A percentile compares a stretch with the other conserved stretches of the same genome.
Conservation (phyloP, 2,797 vertebrate species). For the Epinephelus awoara region DNA sequence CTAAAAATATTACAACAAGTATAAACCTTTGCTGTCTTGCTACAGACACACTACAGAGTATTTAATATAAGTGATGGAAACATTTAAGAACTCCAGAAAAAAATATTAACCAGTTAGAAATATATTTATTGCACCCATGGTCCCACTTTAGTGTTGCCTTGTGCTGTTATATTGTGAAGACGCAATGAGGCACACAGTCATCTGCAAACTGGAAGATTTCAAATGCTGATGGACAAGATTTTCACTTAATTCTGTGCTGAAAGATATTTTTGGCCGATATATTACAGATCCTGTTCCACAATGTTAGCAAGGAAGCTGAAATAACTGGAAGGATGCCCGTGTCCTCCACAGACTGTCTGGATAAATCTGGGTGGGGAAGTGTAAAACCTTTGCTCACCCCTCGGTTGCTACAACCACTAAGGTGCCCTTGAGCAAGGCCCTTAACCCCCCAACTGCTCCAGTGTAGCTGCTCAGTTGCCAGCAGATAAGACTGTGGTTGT, state of each 20-base stretch:
- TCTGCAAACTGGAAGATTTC: not conserved
- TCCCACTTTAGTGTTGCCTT: not conserved
- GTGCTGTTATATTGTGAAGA: not conserved
- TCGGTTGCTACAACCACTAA: constrained; percentile 2
- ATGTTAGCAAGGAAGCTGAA: constrained; percentile 8
- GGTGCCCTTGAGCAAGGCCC: constrained; percentile 52
- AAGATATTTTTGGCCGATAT: not conserved
- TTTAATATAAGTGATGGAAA: not conserved
- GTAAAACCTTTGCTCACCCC: not conserved
- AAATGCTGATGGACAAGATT: not conserved
- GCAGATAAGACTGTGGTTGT: not conserved
- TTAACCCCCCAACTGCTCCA: constrained; percentile 37
- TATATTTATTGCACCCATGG: not conserved
- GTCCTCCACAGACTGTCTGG: constrained; percentile 10
- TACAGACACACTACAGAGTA: not conserved
- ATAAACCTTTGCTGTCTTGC: not conserved
- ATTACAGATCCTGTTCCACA: not conserved
- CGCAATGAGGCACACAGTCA: not conserved
- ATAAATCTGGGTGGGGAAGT: constrained; percentile 8
- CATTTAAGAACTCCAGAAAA: not conserved
- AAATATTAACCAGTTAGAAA: not conserved
- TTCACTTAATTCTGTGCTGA: not conserved
- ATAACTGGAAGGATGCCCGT: constrained; percentile 2
- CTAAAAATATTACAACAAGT: not conserved
- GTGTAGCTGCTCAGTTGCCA: constrained; percentile 26